A percentile compares a stretch with the other conserved stretches of the same genome.
These are phyloP conservation scores for Mus minutoides DNA, from an alignment of 2,797 vertebrate genomes.

Conservation along the genomic window DNA sequence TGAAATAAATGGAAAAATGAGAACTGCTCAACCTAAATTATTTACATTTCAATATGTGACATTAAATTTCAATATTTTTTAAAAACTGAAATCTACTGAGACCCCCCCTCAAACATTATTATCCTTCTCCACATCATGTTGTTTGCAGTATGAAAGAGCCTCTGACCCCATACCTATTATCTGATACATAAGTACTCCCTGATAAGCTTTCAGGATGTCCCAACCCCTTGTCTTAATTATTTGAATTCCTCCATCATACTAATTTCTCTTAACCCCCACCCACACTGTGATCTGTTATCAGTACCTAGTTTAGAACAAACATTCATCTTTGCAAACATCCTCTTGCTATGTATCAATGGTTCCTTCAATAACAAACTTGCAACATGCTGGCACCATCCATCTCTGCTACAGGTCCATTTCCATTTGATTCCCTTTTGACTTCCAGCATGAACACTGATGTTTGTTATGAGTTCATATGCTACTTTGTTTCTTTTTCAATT, in stretches of 20 bases:
- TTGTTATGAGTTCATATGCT: background rate
- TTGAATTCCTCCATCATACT: background rate
- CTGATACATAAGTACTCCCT: background rate
- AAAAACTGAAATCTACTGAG: background rate
- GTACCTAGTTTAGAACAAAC: background rate
- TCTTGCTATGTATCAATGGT: background rate
- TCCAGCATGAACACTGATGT: background rate
- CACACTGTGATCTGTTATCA: background rate
- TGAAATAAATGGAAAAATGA: background rate
- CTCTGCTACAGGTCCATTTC: background rate
- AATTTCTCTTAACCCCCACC: background rate
- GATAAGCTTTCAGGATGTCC: background rate
- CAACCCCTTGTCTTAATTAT: background rate
- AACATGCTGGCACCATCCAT: too few relatives aligned
- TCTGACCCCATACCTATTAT: background rate
- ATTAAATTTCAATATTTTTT: background rate
- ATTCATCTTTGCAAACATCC: background rate
- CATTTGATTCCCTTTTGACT: background rate
- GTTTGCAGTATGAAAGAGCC: fast-evolving
- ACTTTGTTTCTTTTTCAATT: background rate
- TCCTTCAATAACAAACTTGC: background rate
- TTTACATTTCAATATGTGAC: background rate
- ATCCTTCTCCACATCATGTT: background rate
- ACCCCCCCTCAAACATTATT: background rate
- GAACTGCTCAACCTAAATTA: background rate